Conservation (phyloP, 2,888 invertebrate genomes). For the Pristionchus japonicus region DNA sequence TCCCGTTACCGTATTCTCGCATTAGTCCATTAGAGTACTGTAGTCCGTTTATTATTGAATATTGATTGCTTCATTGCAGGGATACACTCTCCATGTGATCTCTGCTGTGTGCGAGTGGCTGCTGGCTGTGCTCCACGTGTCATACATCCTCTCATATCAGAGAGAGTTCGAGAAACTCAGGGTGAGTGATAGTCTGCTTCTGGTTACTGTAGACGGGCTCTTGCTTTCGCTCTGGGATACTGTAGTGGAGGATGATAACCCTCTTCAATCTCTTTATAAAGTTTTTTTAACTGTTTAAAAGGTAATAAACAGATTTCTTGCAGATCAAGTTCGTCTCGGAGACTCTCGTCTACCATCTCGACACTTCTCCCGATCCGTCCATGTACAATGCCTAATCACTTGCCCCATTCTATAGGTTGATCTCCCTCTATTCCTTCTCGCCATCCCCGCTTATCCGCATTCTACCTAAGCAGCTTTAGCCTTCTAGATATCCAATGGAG, state of each 20-base stretch:
- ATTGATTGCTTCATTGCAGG: too few species aligned
- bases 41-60: too few species aligned
- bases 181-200: not conserved
- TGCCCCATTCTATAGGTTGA: not conserved
- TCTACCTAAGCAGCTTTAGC: not conserved
- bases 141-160: conserved; percentile 82
- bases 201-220: too few species aligned
- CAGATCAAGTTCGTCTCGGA: not conserved
- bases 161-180: conserved; percentile 81
- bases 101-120: conserved; percentile 83
- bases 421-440: not conserved
- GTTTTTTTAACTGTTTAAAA: too few species aligned
- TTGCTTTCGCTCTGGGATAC: too few species aligned
- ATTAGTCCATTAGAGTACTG: too few species aligned
- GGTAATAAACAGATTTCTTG: too few species aligned
- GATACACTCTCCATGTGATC: conserved; percentile 82
- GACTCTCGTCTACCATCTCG: conserved; percentile 2
- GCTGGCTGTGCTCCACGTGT: conserved; percentile 80
- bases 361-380: not conserved
- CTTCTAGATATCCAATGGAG: not conserved
- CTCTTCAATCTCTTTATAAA: too few species aligned
- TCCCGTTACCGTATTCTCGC: too few species aligned
- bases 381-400: not conserved
- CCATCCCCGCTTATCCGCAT: not conserved
- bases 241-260: too few species aligned